These are phyloP conservation scores for Pristiophorus japonicus DNA, from an alignment of 2,113 vertebrate species.

Conservation along the genomic window DNA sequence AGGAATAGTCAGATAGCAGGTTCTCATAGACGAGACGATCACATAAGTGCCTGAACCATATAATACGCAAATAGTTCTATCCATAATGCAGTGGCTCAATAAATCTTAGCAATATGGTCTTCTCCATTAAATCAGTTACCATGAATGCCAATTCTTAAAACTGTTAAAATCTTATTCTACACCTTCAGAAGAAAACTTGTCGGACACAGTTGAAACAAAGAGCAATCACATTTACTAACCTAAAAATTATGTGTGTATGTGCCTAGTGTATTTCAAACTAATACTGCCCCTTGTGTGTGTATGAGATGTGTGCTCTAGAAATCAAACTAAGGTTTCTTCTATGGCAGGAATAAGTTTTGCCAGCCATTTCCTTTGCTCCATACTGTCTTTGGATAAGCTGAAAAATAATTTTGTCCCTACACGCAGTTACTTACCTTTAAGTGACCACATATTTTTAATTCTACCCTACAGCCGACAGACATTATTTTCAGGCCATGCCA, in stretches of 20 bases:
- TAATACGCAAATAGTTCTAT: not conserved
- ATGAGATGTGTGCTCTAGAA: not conserved
- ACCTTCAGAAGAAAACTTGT: not conserved
- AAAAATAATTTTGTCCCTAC: not conserved
- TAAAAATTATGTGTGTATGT: not conserved
- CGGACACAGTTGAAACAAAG: not conserved
- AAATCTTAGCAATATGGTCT: not conserved
- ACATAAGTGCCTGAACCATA: not conserved
- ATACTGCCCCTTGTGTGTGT: too few species aligned
- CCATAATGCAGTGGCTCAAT: not conserved
- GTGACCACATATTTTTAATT: not conserved
- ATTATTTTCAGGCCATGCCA: not conserved
- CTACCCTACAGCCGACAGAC: not conserved
- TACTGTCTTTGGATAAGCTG: not conserved
- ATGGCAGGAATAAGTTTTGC: not conserved
- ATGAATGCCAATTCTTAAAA: not conserved
- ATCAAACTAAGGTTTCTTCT: not conserved
- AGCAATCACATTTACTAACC: not conserved
- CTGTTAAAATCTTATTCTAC: not conserved
- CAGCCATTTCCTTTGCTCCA: not conserved
- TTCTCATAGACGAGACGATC: not conserved
- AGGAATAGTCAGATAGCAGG: not conserved
- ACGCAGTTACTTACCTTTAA: not conserved
- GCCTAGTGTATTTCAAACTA: too few species aligned
- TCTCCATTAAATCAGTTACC: not conserved